Evolutionary conservation across 2,888 invertebrate species (phyloP), one percentile per base, ranked within the genome.

Genomic region (Lordiphosa fenestrarum): DNA sequence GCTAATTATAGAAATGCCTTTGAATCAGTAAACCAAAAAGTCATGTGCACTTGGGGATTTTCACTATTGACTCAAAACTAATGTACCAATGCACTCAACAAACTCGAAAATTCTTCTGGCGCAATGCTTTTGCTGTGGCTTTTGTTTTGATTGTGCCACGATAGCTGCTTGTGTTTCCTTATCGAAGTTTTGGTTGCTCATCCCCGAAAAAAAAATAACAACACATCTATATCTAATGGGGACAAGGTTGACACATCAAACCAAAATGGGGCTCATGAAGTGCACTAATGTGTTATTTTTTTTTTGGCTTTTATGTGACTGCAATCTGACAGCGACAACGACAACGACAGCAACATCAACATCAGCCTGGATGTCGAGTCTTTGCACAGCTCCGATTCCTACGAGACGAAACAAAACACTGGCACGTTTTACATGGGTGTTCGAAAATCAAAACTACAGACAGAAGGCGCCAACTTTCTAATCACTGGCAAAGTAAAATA

Each of bases 1-100:
- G 85, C 83, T 82, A 85, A 85, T 77, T 85, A 78, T 84, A 84
- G 68, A 81, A 60, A 74, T 23, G 63, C 56, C 52, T 51, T 9
- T 41, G 51, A 53, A 12, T 23, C n/a, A 6, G 2, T 7, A 33
- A 12, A n/a, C 23, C 12, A 4, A 12, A 35, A 6, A 65, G 84
- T 83, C 78, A 74, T 84, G 74, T 81, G 84, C 76, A 71, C 75
- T 78, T 66, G 67, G 71, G 69, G 46, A 47, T 62, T 63, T 39
- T 66, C 50, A n/a, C 50, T 66, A 42, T 42, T 19, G 33, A 25
- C 25, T 21, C 46, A 49, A 44, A 49, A 37, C 12, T 46, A 56
- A 65, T 56, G 55, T 62, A 47, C 51, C 65, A 78, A 67, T 78
- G 78, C 73, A 72, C 46, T 56, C 37, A 47, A 56, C 12, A 42